Conservation (phyloP, 2,797 vertebrate genomes). For the Falco naumanni region DNA sequence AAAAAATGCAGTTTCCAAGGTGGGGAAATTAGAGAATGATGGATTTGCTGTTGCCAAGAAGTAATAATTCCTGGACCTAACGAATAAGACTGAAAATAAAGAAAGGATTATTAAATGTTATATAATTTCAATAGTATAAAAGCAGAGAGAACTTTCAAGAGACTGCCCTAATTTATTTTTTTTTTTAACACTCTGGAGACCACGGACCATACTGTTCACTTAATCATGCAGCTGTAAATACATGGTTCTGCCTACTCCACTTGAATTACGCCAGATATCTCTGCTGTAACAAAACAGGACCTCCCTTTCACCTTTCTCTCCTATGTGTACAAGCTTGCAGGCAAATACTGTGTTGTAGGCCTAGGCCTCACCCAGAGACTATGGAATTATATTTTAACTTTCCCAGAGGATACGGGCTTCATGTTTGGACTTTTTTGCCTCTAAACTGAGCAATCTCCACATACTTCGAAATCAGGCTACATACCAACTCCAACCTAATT, state of each 20-base stretch:
- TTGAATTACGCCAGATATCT: neutral
- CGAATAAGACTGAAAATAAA: slow-evolving; percentile 67
- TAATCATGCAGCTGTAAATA: neutral
- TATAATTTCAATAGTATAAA: slow-evolving; percentile 63
- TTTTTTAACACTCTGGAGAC: neutral
- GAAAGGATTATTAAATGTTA: slow-evolving; percentile 67
- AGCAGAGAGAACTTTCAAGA: slow-evolving; percentile 23
- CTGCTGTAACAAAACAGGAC: neutral
- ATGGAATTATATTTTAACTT: neutral
- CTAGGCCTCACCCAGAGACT: neutral
- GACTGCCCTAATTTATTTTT: neutral
- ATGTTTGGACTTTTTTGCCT: neutral
- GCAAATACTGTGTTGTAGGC: neutral
- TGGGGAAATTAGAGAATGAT: slow-evolving; percentile 72
- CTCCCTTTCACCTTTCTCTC: neutral
- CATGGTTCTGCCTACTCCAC: neutral
- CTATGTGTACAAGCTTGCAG: neutral
- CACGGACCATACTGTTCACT: neutral
- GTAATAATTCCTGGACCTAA: slow-evolving; percentile 67
- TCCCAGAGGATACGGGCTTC: neutral
- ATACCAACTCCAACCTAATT: neutral
- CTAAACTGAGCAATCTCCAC: neutral
- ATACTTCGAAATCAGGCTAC: neutral
- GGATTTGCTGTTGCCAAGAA: slow-evolving; percentile 70
- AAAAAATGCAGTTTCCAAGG: slow-evolving; percentile 70